Conservation (phyloP, 2,113 vertebrate genomes). For the Stictonetta naevosa region DNA sequence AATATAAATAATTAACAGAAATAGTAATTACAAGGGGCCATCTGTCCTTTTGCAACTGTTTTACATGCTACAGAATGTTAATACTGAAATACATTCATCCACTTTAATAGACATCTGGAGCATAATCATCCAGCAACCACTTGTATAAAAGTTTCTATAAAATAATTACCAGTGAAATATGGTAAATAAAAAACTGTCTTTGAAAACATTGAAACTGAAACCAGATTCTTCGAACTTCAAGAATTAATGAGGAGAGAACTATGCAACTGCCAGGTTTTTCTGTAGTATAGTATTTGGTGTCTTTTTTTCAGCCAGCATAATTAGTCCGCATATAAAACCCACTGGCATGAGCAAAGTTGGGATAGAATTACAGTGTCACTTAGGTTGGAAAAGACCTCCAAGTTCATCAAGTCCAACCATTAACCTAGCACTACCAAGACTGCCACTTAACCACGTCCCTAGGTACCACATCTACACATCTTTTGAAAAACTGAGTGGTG, state of each 20-base stretch:
- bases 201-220: constrained; percentile 3
- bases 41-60: constrained; percentile 54
- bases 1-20: constrained; percentile 46
- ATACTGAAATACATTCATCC: constrained; percentile 35
- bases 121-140: neutral
- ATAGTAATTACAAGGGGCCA: constrained; percentile 39
- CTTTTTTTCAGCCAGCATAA: constrained; percentile 12
- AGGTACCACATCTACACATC: too few relatives aligned
- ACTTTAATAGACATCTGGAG: constrained; percentile 45
- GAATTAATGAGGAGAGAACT: neutral
- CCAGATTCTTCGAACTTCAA: neutral
- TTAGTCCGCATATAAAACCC: neutral
- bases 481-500: too few relatives aligned
- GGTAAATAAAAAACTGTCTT: neutral
- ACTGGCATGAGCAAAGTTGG: neutral
- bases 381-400: too few relatives aligned
- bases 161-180: constrained; percentile 43
- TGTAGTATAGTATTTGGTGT: neutral
- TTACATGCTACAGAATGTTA: neutral
- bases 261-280: neutral
- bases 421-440: too few relatives aligned
- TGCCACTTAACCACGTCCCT: too few relatives aligned
- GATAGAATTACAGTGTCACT: neutral
- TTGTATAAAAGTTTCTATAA: constrained; percentile 31
- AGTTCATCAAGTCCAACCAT: too few relatives aligned